Evolutionary conservation across 2,113 vertebrate genomes (phyloP).

Genomic region (Ivindomyrus marchei): DNA sequence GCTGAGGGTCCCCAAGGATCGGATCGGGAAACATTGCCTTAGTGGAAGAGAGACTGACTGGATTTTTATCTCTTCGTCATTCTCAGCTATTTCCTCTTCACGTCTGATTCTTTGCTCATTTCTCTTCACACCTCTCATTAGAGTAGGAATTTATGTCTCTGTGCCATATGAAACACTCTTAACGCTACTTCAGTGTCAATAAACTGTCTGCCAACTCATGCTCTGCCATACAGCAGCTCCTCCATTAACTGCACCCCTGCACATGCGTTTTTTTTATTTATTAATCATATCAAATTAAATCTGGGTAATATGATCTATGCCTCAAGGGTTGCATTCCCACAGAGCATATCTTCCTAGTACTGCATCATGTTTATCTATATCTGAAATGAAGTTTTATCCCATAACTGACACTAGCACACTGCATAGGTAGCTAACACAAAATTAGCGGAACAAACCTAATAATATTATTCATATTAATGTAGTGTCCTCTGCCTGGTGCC

Average conservation of each 20-base stretch:
- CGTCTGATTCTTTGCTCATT: background rate
- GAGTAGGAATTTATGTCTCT: background rate
- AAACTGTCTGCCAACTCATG: background rate
- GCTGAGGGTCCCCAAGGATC: background rate
- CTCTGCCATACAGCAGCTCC: background rate
- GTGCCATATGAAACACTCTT: background rate
- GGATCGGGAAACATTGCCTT: background rate
- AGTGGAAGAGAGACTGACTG: background rate
- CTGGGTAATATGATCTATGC: background rate
- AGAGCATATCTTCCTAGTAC: background rate
- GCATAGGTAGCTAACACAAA: background rate
- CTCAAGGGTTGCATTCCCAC: background rate
- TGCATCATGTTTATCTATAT: background rate
- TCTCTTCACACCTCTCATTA: background rate
- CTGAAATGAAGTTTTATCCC: background rate
- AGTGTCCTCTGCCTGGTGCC: background rate
- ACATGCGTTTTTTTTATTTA: background rate
- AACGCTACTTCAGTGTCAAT: background rate
- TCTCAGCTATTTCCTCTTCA: background rate
- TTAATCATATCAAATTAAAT: background rate
- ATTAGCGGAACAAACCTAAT: background rate
- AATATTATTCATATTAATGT: background rate
- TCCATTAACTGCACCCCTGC: background rate
- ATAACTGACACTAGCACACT: background rate
- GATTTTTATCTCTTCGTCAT: background rate